phyloP scores from a whole-genome alignment of 2,113 vertebrate species.

The Nematolebias whitei region DNA sequence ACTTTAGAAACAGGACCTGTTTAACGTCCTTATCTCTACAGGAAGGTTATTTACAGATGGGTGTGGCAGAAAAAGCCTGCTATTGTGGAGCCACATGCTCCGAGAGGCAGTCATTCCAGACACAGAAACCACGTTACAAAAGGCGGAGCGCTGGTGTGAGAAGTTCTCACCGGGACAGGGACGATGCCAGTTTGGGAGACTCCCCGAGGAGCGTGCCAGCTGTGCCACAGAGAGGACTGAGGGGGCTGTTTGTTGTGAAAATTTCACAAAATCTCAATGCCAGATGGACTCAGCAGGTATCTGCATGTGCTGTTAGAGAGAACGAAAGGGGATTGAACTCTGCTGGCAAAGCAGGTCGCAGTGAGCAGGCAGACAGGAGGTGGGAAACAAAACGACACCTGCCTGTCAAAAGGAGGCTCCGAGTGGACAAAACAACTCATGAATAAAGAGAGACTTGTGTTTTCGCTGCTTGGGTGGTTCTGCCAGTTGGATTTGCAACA shows the following conservation, averaged over 20 bases:
- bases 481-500: conserved; percentile 8
- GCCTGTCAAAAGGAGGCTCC: conserved; percentile 29
- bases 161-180: conserved; percentile 28
- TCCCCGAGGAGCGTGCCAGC: conserved; percentile 56
- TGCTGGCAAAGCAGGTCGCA: conserved; percentile 59
- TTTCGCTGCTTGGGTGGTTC: conserved; percentile 33
- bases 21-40: neutral
- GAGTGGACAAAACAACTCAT: too few species aligned
- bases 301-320: conserved; percentile 10
- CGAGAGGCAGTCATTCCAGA: conserved; percentile 51
- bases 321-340: conserved; percentile 12
- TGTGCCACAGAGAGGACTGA: conserved; percentile 40
- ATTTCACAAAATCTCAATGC: conserved; percentile 26
- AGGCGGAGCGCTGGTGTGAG: conserved; percentile 53
- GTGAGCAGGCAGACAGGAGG: conserved; percentile 42
- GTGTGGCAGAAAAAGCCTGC: conserved; percentile 46
- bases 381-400: conserved; percentile 54
- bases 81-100: conserved; percentile 43
- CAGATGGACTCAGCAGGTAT: conserved; percentile 64
- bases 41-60: conserved; percentile 18
- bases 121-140: conserved; percentile 42
- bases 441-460: neutral
- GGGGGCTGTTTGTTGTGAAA: conserved; percentile 1
- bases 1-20: conserved; percentile 5
- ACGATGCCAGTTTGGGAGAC: conserved; percentile 48